phyloP scores from a whole-genome alignment of 2,888 invertebrate species.

The Oeneis ivallda region DNA sequence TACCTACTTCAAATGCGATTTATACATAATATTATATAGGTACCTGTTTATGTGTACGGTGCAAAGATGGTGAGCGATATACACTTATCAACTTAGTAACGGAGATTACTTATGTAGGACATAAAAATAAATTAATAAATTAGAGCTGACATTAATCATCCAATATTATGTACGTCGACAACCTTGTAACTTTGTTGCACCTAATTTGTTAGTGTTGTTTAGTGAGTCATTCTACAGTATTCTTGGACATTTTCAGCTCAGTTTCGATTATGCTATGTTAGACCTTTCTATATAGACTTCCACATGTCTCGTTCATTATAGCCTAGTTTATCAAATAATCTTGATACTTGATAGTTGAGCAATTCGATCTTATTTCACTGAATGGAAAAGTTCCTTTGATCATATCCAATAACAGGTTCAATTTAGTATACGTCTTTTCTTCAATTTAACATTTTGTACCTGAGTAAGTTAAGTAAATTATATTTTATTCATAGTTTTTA shows the following conservation, averaged over 20 bases:
- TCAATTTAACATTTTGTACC: too few relatives aligned
- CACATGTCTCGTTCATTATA: too few relatives aligned
- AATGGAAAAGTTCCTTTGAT: too few relatives aligned
- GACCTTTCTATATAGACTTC: too few relatives aligned
- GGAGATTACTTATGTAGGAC: not conserved
- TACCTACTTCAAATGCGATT: not conserved
- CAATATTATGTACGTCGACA: not conserved
- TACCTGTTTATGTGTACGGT: not conserved
- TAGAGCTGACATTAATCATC: not conserved
- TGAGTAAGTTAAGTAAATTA: too few relatives aligned
- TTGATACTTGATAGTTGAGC: too few relatives aligned
- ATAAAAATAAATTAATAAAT: not conserved
- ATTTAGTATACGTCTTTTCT: too few relatives aligned
- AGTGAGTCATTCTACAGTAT: not conserved
- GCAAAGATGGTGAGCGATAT: not conserved
- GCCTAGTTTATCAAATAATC: too few relatives aligned
- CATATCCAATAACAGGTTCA: too few relatives aligned
- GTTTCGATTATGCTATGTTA: not conserved
- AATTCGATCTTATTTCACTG: too few relatives aligned
- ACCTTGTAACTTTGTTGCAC: constrained; percentile 5
- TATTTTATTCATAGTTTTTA: too few relatives aligned
- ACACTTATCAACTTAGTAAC: not conserved
- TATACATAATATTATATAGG: too few relatives aligned
- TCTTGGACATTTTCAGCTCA: not conserved
- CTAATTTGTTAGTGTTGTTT: not conserved